Evolutionary conservation across 2,888 invertebrate species (phyloP).

Genomic region (Norana najaformis): DNA sequence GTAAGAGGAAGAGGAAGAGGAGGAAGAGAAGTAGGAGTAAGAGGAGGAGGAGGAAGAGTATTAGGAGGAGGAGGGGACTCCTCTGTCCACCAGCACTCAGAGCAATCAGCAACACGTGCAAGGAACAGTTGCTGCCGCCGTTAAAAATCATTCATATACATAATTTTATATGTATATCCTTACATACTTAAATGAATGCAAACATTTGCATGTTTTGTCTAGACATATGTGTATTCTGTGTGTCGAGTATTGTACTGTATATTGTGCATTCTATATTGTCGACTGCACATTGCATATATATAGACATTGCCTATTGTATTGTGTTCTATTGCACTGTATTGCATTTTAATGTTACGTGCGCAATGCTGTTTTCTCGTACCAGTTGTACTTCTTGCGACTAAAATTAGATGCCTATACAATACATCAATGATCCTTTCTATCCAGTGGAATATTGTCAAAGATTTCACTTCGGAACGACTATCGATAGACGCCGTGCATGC

Average conservation of each 20-base stretch:
- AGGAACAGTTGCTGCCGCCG: neutral
- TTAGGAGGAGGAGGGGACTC: neutral
- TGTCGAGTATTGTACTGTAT: neutral
- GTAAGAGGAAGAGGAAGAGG: neutral
- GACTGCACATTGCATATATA: too few species aligned
- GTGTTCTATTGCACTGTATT: too few species aligned
- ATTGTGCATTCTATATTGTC: neutral
- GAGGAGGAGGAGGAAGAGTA: too few species aligned
- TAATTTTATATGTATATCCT: neutral
- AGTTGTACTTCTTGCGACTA: neutral
- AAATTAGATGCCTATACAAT: too few species aligned
- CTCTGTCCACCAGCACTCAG: neutral
- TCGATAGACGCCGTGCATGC: too few species aligned
- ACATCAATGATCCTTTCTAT: too few species aligned
- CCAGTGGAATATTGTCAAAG: neutral
- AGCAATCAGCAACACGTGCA: neutral
- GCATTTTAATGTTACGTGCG: too few species aligned
- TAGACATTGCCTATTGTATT: too few species aligned
- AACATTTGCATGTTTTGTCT: neutral
- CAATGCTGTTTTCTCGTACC: neutral
- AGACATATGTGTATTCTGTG: neutral
- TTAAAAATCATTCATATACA: neutral
- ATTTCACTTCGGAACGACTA: neutral
- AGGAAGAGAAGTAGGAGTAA: neutral
- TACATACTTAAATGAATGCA: too few species aligned